phyloP scores from a whole-genome alignment of 2,113 vertebrate species.

The Indicator indicator region DNA sequence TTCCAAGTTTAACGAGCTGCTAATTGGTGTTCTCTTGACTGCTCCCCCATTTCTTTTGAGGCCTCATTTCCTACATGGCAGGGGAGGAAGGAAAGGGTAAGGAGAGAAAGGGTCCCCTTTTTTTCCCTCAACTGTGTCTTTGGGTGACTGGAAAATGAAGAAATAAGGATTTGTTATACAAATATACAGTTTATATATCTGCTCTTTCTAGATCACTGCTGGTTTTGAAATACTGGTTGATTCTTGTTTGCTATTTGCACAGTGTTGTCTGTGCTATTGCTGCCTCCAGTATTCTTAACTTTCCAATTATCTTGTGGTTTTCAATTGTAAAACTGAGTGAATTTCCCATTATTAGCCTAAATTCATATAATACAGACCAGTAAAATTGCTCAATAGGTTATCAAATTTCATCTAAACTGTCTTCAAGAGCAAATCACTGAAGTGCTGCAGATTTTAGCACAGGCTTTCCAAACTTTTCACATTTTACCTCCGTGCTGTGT shows the following conservation, averaged over 20 bases:
- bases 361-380: neutral
- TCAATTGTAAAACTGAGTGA: neutral
- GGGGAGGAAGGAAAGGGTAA: neutral
- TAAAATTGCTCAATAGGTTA: neutral
- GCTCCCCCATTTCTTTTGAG: neutral
- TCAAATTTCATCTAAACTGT: neutral
- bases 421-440: neutral
- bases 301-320: neutral
- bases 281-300: neutral
- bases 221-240: neutral
- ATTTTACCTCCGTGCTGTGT: neutral
- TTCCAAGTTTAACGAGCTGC: neutral
- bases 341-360: neutral
- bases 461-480: neutral
- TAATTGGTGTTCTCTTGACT: neutral
- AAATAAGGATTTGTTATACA: neutral
- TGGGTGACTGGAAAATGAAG: neutral
- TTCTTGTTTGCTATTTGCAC: neutral
- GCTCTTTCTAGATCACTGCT: neutral
- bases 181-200: neutral
- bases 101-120: neutral
- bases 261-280: neutral
- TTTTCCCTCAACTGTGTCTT: neutral
- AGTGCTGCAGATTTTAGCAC: neutral
- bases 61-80: neutral